Evolutionary conservation across 2,888 invertebrate genomes (phyloP).

Genomic region (Tachina grossa): DNA sequence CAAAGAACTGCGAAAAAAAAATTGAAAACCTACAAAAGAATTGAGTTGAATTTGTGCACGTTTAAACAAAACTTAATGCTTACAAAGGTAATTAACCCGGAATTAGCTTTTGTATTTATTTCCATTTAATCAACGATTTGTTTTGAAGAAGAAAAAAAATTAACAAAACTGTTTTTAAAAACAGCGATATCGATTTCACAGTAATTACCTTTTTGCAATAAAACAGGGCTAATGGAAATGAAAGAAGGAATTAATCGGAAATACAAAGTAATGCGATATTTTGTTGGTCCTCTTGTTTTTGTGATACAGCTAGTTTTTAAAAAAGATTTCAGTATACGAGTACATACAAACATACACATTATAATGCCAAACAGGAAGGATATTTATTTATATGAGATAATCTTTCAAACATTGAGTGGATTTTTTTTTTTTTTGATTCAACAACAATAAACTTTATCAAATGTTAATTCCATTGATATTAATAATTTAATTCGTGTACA

Average conservation of each 20-base stretch:
- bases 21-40: slow-evolving; percentile 66
- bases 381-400: slow-evolving; percentile 39
- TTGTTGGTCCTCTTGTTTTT: slow-evolving; percentile 37
- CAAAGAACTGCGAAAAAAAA: slow-evolving; percentile 44
- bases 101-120: slow-evolving; percentile 56
- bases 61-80: slow-evolving; percentile 62
- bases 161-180: slow-evolving; percentile 23
- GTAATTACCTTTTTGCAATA: slow-evolving; percentile 62
- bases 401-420: background rate
- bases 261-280: slow-evolving; percentile 64
- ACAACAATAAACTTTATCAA: no score
- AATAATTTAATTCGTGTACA: no score
- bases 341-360: background rate
- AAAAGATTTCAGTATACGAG: background rate
- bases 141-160: slow-evolving; percentile 27
- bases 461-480: no score
- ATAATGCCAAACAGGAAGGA: slow-evolving; percentile 45
- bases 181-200: slow-evolving; percentile 69
- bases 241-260: slow-evolving; percentile 55
- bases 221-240: background rate
- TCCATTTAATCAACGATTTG: slow-evolving; percentile 12
- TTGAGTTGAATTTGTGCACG: slow-evolving; percentile 37
- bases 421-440: background rate
- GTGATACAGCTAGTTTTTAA: slow-evolving; percentile 34
- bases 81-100: slow-evolving; percentile 70